These are phyloP conservation scores for Zosterops pallidus DNA, from an alignment of 2,113 vertebrate species.

Conservation along the genomic window DNA sequence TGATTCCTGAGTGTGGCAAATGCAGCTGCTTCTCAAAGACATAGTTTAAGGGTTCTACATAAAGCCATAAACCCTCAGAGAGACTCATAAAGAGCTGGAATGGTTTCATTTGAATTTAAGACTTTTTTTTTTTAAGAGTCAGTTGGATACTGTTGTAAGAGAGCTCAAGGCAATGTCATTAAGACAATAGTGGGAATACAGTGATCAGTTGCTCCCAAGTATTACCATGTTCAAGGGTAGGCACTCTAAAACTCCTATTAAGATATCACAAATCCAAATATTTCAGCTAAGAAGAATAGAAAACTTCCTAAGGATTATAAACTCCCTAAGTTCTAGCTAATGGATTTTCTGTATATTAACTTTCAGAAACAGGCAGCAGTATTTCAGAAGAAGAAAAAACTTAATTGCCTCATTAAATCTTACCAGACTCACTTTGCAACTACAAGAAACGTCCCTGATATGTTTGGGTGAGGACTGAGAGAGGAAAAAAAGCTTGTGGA, in stretches of 20 bases:
- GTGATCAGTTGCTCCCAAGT: background rate
- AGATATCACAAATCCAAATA: background rate
- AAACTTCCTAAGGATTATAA: background rate
- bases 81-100: constrained; percentile 34
- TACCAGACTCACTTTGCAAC: background rate
- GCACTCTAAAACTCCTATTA: background rate
- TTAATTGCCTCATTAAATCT: background rate
- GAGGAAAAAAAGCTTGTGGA: background rate
- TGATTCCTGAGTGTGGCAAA: constrained; percentile 46
- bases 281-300: background rate
- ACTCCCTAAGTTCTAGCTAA: background rate
- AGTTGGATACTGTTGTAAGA: background rate
- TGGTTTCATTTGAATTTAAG: constrained; percentile 22
- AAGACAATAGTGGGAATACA: constrained; percentile 7
- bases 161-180: background rate
- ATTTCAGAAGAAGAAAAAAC: background rate
- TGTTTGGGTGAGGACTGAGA: background rate
- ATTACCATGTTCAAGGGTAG: background rate
- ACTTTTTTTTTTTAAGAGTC: background rate
- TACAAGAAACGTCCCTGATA: background rate
- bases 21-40: constrained; percentile 30
- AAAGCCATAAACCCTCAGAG: constrained; percentile 22
- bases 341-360: background rate
- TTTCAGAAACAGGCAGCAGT: background rate
- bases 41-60: constrained; percentile 9